These are phyloP conservation scores for Xestia c-nigrum DNA, from an alignment of 2,888 invertebrate genomes.

Conservation along the genomic window DNA sequence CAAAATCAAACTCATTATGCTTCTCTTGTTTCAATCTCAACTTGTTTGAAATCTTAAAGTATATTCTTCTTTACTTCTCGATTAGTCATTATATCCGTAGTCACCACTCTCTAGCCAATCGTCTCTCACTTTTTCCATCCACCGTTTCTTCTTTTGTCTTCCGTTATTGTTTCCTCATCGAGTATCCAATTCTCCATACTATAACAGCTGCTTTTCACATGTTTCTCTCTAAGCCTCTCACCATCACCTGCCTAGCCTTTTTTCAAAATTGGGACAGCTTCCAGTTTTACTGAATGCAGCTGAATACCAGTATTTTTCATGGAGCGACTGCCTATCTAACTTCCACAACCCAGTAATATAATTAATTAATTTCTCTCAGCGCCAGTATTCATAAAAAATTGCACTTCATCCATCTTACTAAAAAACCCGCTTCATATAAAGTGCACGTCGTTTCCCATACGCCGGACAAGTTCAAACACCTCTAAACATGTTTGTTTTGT, in stretches of 20 bases:
- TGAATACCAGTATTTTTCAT: too few relatives aligned
- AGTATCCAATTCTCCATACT: not conserved
- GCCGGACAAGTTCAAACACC: slow-evolving; percentile 74
- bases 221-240: not conserved
- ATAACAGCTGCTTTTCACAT: not conserved
- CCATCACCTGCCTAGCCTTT: too few relatives aligned
- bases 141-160: not conserved
- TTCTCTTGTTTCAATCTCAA: not conserved
- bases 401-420: not conserved
- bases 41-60: not conserved
- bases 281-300: too few relatives aligned
- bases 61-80: not conserved
- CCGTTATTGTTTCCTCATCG: not conserved
- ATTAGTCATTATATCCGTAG: not conserved
- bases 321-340: too few relatives aligned
- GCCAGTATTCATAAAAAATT: not conserved
- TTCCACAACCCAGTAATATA: too few relatives aligned
- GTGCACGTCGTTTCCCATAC: slow-evolving; percentile 68
- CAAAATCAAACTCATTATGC: not conserved
- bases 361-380: not conserved
- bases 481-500: slow-evolving; percentile 85
- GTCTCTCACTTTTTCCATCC: not conserved
- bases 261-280: too few relatives aligned
- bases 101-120: not conserved
- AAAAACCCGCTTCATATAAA: slow-evolving; percentile 45